Evolutionary conservation across 2,113 vertebrate species (phyloP).

Genomic region (Brachyistius frenatus): DNA sequence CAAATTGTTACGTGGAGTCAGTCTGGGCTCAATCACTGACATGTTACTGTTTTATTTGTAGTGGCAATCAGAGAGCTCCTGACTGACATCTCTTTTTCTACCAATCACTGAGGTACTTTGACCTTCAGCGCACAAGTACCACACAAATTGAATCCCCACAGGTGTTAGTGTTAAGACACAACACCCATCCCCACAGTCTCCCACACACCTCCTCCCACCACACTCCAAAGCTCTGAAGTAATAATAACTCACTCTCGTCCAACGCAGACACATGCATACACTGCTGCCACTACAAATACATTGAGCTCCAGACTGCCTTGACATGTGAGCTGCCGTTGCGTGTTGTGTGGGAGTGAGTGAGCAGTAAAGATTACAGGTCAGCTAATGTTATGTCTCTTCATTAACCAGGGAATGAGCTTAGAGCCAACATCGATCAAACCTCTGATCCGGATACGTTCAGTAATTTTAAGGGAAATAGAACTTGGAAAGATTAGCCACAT

Average conservation of each 20-base stretch:
- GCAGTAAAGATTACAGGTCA: slow-evolving; percentile 62
- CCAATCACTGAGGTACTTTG: slow-evolving; percentile 10
- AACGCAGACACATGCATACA: slow-evolving; percentile 4
- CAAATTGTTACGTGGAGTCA: slow-evolving; percentile 1
- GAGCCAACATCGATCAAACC: slow-evolving; percentile 43
- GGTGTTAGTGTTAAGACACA: slow-evolving; percentile 6
- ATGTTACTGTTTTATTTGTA: background rate
- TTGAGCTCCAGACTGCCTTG: background rate
- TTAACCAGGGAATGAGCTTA: slow-evolving; percentile 52
- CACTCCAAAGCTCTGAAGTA: slow-evolving; percentile 18
- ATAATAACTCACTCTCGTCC: slow-evolving; percentile 36
- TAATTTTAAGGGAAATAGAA: slow-evolving; percentile 1
- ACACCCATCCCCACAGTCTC: background rate
- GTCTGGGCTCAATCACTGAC: background rate
- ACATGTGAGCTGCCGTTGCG: slow-evolving; percentile 53
- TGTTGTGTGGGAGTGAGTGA: slow-evolving; percentile 53
- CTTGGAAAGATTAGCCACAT: background rate
- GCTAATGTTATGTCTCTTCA: slow-evolving; percentile 61
- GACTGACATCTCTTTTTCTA: slow-evolving; percentile 8
- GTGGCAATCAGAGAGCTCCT: background rate
- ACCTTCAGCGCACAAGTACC: background rate
- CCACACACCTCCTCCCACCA: slow-evolving; percentile 1
- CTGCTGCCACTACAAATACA: slow-evolving; percentile 12
- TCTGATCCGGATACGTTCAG: slow-evolving; percentile 30
- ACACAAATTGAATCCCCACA: background rate